Conservation (phyloP, 2,797 vertebrate genomes). For the Argentina silus region DNA sequence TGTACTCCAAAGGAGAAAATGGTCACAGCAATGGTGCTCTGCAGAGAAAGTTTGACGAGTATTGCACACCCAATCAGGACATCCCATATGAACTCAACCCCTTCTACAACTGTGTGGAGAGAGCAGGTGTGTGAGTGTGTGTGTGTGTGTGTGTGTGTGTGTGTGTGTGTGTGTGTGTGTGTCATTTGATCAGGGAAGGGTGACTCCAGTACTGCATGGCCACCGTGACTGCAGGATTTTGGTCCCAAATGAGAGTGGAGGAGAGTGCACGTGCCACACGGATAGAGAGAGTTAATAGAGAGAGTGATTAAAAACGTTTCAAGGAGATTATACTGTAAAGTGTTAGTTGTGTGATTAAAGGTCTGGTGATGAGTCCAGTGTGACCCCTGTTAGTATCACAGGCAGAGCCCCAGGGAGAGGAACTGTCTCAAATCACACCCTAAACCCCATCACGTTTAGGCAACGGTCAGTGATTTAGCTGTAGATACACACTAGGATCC, state of each 20-base stretch:
- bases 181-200: not conserved
- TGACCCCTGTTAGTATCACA: not conserved
- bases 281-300: conserved; percentile 14
- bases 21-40: conserved; percentile 56
- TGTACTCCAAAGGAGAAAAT: conserved; percentile 62
- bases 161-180: not conserved
- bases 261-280: not conserved
- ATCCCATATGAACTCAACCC: conserved; percentile 75
- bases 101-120: conserved; percentile 79
- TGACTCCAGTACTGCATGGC: no score
- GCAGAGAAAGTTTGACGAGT: conserved; percentile 74
- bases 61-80: conserved; percentile 54
- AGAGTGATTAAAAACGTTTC: conserved; percentile 22
- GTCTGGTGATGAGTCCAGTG: conserved; percentile 32
- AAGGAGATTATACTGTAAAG: conserved; percentile 25
- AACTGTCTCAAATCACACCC: no score
- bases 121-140: conserved; percentile 67
- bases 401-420: no score
- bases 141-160: not conserved
- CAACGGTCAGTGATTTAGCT: no score
- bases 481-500: no score
- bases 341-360: conserved; percentile 21
- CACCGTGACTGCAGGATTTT: no score
- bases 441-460: no score
- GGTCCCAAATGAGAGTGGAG: no score